phyloP scores from a whole-genome alignment of 2,113 vertebrate species.

The Lontra canadensis region DNA sequence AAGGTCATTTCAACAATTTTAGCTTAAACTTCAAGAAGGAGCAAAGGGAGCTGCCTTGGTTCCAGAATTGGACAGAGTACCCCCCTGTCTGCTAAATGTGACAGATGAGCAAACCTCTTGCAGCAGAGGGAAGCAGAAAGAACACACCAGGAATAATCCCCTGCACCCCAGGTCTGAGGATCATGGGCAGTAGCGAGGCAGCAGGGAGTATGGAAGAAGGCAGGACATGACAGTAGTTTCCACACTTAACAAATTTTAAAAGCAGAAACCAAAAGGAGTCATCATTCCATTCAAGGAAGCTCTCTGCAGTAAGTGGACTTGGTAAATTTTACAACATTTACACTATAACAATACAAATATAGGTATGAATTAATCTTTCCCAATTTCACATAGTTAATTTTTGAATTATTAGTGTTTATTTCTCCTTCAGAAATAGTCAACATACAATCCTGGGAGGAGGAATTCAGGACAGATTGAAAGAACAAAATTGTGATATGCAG shows the following conservation, averaged over 20 bases:
- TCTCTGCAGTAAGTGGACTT: not conserved
- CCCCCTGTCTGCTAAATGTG: not conserved
- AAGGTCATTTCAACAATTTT: not conserved
- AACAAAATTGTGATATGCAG: slow-evolving; percentile 5
- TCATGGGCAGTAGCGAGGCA: not conserved
- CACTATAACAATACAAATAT: not conserved
- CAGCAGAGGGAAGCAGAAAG: not conserved
- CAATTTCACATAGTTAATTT: not conserved
- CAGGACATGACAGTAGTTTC: not conserved
- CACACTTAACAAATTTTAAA: not conserved
- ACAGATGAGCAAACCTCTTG: not conserved
- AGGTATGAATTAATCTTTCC: not conserved
- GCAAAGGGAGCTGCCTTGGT: not conserved
- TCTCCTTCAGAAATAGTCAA: not conserved
- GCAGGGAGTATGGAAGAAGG: not conserved
- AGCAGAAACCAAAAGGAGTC: not conserved
- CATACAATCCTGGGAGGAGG: not conserved
- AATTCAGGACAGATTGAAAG: not conserved
- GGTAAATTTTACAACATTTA: not conserved
- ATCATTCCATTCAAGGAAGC: not conserved
- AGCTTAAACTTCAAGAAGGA: not conserved
- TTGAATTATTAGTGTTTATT: not conserved
- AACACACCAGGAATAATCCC: not conserved
- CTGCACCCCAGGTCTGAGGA: not conserved
- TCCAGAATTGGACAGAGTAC: not conserved